A percentile compares a stretch with the other conserved stretches of the same genome.
These are phyloP conservation scores for Grammomys surdaster DNA, from an alignment of 2,113 vertebrate species.

Conservation along the genomic window DNA sequence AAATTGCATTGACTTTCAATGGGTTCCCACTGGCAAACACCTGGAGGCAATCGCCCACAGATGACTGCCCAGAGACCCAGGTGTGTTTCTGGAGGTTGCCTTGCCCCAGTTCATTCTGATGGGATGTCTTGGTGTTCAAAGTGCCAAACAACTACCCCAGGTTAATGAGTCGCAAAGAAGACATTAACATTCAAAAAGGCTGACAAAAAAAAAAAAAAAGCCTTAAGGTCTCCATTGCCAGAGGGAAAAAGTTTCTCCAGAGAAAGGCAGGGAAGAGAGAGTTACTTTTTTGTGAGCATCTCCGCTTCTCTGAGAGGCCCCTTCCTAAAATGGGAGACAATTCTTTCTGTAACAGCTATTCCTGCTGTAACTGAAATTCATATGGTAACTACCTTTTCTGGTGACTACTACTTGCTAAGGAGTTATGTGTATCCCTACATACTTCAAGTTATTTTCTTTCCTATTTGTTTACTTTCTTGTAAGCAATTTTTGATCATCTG, in stretches of 20 bases:
- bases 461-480: background rate
- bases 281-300: background rate
- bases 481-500: constrained; percentile 50
- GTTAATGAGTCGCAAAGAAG: constrained; percentile 78
- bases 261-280: background rate
- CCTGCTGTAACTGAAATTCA: background rate
- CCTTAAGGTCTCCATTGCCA: constrained; percentile 64
- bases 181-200: constrained; percentile 73
- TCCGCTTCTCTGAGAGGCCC: background rate
- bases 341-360: background rate
- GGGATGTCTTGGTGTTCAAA: constrained; percentile 72
- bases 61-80: constrained; percentile 81
- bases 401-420: constrained; percentile 65
- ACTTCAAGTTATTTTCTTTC: constrained; percentile 41
- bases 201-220: constrained; percentile 69
- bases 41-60: constrained; percentile 80
- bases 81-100: constrained; percentile 72
- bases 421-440: constrained; percentile 43
- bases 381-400: constrained; percentile 65
- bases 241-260: background rate
- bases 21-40: constrained; percentile 81
- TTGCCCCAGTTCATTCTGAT: constrained; percentile 72
- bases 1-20: constrained; percentile 82
- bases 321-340: background rate
- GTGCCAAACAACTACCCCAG: constrained; percentile 75